Evolutionary conservation across 2,113 vertebrate genomes (phyloP), one percentile per base, ranked within the genome.

Genomic region (Alectura lathami): DNA sequence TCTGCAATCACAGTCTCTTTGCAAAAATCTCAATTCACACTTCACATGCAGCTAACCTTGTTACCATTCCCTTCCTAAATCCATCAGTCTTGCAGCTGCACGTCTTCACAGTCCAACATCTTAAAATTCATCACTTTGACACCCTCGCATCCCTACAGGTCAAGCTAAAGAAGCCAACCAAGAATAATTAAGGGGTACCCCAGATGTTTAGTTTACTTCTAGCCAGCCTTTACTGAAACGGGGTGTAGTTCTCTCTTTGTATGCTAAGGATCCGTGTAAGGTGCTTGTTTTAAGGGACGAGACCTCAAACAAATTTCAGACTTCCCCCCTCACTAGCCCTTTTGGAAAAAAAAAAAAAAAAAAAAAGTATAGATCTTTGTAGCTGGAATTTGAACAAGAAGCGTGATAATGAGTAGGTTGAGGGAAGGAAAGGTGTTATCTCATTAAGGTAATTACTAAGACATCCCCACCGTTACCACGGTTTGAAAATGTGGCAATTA

Each of bases 361-460:
- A 43, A 43, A 43, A 43, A 30, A 32, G 92, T 97, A 95, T 94
- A 98, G 96, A 92, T 98, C 97, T 98, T 98, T 97, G 97, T 98
- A 98, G 97, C 97, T 97, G 96, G 97, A 98, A 98, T 98, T 98
- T 97, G 98, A 98, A 98, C 97, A 98, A 98, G 98, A 98, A 98
- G 98, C 97, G 97, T 98, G 98, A 99, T 99, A 99, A 99, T 99
- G 99, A 99, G 98, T 98, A 98, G 97, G 98, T 98, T 98, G 98
- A 98, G 98, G 98, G 98, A 99, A 99, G 97, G 97, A 98, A 98
- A 98, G 98, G 99, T 99, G 98, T 99, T 99, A 99, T 98, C 99
- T 99, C 98, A 99, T 99, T 99, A 99, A 98, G 98, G 98, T 99
- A 99, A 99, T 99, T 99, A 99, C 99, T 98, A 98, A 99, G 98